Evolutionary conservation across 1,140 invertebrate species (phyloP), one percentile per base, ranked within the genome.

Genomic region (Maniola jurtina): DNA sequence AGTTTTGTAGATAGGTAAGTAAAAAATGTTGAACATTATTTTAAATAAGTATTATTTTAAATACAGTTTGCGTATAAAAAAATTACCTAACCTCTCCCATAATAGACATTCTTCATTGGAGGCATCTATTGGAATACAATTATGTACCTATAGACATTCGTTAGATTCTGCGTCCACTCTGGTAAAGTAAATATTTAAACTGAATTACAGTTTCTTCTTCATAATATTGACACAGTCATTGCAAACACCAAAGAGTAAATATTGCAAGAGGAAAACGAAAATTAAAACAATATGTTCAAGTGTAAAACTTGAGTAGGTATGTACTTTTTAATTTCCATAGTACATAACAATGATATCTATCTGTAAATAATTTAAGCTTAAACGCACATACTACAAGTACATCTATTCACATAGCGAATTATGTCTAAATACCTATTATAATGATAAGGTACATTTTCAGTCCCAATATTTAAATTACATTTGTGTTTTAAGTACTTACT

Each of bases 361-460:
- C 10, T 9, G 10, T 38, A 14, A 48, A 48, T 25, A 52, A 52
- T 52, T 52, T 52, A 52, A 52, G 8, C 48, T 16, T 52, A 52
- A 25, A 25, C 7, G 7, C 48, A 45, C 9, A 45, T 45, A 45
- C 42, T 6, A 13, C 13, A 9, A 45, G 25, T 45, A 45, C 9
- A 45, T 50, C 8, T 47, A n/a, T 47, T 11, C 13, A 47, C 45
- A 47, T 11, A 47, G 6, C 5, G 14, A 47, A 8, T 47, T 13
- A 5, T 52, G 16, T 6, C 48, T 52, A 52, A 52, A 52, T n/a
- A n/a, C n/a, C n/a, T n/a, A n/a, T n/a, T n/a, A n/a, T n/a, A n/a
- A n/a, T n/a, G n/a, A n/a, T 48, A 48, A 48, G 45, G 48, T 55
- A 55, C 33, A 55, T 55, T 34, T 55, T 55, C 16, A 55, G 25